Conservation (phyloP, 1,140 invertebrate species). For the Globodera ellingtonae region DNA sequence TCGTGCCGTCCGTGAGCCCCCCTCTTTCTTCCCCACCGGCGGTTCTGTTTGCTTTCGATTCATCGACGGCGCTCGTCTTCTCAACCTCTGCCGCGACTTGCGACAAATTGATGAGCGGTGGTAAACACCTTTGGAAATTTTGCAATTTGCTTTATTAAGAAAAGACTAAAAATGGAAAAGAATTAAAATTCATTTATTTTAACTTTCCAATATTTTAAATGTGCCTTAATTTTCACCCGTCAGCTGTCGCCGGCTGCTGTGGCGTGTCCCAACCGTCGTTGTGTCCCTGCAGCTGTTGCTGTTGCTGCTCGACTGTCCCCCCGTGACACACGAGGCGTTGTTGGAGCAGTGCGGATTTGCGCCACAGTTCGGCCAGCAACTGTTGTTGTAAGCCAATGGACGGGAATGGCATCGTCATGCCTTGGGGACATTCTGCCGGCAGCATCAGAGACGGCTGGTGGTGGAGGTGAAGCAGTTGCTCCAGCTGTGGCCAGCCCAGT, state of each 20-base stretch:
- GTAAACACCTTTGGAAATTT: not conserved
- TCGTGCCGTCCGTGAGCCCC: too few relatives aligned
- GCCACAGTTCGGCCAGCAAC: slow-evolving; percentile 13
- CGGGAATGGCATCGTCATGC: not conserved
- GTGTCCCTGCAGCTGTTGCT: not conserved
- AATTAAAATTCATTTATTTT: not conserved
- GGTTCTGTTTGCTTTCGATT: not conserved
- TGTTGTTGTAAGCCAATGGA: not conserved
- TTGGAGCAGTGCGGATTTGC: not conserved
- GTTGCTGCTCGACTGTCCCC: not conserved
- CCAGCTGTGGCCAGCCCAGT: slow-evolving; percentile 45
- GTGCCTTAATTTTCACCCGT: not conserved
- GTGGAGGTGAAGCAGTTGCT: slow-evolving; percentile 39
- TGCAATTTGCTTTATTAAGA: not conserved
- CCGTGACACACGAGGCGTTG: not conserved
- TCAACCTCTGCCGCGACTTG: not conserved
- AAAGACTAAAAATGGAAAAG: not conserved
- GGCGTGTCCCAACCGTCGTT: not conserved
- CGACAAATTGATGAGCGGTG: not conserved
- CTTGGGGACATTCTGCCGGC: not conserved
- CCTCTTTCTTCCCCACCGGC: not conserved
- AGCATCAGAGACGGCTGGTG: not conserved
- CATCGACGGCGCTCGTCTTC: not conserved
- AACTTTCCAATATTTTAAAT: too few relatives aligned
- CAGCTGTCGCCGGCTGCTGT: not conserved